Conservation (phyloP, 2,113 vertebrate species). For the Pygoscelis antarcticus region DNA sequence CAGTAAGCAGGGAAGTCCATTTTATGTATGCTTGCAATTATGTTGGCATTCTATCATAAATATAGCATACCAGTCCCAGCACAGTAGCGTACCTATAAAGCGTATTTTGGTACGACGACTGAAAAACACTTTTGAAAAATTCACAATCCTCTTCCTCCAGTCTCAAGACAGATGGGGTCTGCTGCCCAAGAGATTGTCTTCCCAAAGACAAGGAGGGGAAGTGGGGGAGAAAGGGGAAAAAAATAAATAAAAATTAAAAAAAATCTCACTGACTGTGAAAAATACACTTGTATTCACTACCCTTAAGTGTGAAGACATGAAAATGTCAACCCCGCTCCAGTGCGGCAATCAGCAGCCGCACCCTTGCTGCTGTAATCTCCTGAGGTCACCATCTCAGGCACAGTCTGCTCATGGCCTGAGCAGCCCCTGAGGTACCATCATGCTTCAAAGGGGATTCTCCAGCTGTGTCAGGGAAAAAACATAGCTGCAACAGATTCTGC, state of each 20-base stretch:
- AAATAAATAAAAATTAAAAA: no score
- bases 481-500: background rate
- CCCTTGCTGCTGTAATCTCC: background rate
- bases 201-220: background rate
- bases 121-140: background rate
- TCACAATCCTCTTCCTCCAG: background rate
- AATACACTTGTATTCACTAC: background rate
- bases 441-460: background rate
- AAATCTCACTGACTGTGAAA: no score
- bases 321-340: background rate
- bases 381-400: no score
- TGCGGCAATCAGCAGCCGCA: background rate
- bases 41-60: background rate
- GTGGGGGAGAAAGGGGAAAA: no score
- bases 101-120: accelerated
- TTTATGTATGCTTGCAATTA: no score
- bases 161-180: background rate
- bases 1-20: no score
- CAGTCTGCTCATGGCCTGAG: background rate
- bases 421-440: background rate
- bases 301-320: background rate
- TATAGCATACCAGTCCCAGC: background rate
- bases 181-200: background rate
- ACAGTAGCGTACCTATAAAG: background rate
- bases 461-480: background rate